These are phyloP conservation scores for Euschistus heros DNA, from an alignment of 1,140 invertebrate species.

Conservation along the genomic window DNA sequence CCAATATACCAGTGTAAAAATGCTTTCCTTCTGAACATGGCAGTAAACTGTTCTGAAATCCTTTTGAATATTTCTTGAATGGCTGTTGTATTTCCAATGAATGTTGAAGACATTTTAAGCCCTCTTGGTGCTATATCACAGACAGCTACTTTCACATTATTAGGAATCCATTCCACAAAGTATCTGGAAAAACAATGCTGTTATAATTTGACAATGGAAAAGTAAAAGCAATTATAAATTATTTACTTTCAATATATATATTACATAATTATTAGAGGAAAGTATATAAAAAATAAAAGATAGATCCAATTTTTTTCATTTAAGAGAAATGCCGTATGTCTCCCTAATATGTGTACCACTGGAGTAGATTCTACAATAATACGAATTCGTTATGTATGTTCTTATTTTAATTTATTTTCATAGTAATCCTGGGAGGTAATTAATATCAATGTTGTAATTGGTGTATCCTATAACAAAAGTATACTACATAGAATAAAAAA, in stretches of 20 bases:
- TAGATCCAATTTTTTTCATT: too few relatives aligned
- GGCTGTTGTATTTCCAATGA: conserved; percentile 80
- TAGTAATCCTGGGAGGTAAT: too few relatives aligned
- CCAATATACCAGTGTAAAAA: conserved; percentile 80
- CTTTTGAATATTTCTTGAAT: conserved; percentile 74
- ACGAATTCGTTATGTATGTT: too few relatives aligned
- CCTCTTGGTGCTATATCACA: conserved; percentile 77
- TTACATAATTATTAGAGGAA: neutral
- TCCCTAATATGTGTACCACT: too few relatives aligned
- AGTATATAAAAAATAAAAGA: neutral
- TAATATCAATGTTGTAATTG: too few relatives aligned
- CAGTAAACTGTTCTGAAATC: conserved; percentile 75
- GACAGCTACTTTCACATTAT: conserved; percentile 73
- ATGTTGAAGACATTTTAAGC: conserved; percentile 81
- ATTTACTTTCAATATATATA: neutral
- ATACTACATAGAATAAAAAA: too few relatives aligned
- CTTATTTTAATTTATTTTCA: too few relatives aligned
- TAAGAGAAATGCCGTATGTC: too few relatives aligned
- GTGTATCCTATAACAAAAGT: too few relatives aligned
- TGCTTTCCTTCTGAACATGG: conserved; percentile 86
- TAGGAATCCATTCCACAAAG: conserved; percentile 80
- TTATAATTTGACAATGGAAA: conserved; percentile 35
- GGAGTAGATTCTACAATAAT: too few relatives aligned
- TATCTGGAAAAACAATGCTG: conserved; percentile 37
- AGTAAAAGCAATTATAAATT: neutral